These are phyloP conservation scores for Chelonus insularis DNA, from an alignment of 1,140 invertebrate species.

Conservation along the genomic window DNA sequence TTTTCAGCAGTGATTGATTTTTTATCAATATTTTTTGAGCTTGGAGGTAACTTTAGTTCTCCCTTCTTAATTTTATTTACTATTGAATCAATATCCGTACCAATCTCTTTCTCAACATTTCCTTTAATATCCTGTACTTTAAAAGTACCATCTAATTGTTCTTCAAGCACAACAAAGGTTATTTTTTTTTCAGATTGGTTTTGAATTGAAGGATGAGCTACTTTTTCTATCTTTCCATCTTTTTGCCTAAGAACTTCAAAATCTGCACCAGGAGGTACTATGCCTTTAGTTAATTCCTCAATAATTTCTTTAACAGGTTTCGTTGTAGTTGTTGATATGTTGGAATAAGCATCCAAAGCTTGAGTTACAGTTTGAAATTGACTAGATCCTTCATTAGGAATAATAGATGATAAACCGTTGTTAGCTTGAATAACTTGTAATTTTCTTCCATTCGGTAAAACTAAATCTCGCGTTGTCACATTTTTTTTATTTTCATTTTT, in stretches of 20 bases:
- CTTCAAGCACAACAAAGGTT: conserved; percentile 82
- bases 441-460: conserved; percentile 73
- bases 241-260: conserved; percentile 77
- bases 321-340: conserved; percentile 56
- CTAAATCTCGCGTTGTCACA: conserved; percentile 72
- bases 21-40: conserved; percentile 47
- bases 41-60: conserved; percentile 76
- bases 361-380: conserved; percentile 32
- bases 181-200: conserved; percentile 77
- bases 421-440: conserved; percentile 66
- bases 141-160: conserved; percentile 79
- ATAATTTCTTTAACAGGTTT: conserved; percentile 64
- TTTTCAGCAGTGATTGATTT: conserved; percentile 26
- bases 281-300: conserved; percentile 76
- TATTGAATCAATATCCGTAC: conserved; percentile 75
- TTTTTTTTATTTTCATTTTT: conserved; percentile 67
- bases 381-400: conserved; percentile 31
- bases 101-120: conserved; percentile 70
- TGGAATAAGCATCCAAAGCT: conserved; percentile 10
- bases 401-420: conserved; percentile 39
- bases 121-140: conserved; percentile 78
- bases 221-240: conserved; percentile 71
- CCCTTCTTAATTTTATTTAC: conserved; percentile 79
- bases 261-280: conserved; percentile 73
- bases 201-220: conserved; percentile 64